Conservation (phyloP, 1,140 invertebrate species). For the Danaus plexippus region DNA sequence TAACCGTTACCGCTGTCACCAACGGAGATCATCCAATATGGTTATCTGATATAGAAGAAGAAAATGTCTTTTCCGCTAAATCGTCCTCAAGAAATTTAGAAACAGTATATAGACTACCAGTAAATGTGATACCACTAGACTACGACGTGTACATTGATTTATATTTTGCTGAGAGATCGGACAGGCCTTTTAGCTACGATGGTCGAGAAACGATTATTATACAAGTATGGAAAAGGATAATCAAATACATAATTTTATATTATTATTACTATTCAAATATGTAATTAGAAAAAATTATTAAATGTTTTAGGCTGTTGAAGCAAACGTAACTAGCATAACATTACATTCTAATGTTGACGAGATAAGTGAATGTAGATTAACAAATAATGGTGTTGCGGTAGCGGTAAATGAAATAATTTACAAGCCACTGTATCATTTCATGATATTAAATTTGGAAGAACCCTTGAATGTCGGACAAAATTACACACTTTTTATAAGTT, state of each 20-base stretch:
- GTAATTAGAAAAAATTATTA: background rate
- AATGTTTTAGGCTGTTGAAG: constrained; percentile 42
- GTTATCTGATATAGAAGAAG: constrained; percentile 37
- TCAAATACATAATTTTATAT: background rate
- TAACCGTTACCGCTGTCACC: constrained; percentile 19
- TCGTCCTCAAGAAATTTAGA: constrained; percentile 26
- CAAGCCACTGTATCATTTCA: constrained; percentile 46
- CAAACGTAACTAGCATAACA: constrained; percentile 45
- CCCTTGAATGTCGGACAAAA: constrained; percentile 28
- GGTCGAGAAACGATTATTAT: constrained; percentile 45
- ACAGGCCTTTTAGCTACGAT: constrained; percentile 53
- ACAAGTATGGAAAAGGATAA: constrained; percentile 30
- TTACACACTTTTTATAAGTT: constrained; percentile 46
- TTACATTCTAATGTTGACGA: constrained; percentile 52
- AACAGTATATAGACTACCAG: constrained; percentile 42
- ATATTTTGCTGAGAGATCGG: constrained; percentile 46
- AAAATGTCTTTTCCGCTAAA: constrained; percentile 12
- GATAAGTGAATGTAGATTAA: constrained; percentile 24
- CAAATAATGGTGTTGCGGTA: constrained; percentile 18
- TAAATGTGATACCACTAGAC: constrained; percentile 47
- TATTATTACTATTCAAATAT: constrained; percentile 3
- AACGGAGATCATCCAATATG: constrained; percentile 35
- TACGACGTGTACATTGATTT: constrained; percentile 60
- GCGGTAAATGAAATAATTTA: constrained; percentile 26
- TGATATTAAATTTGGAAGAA: constrained; percentile 41